Base-by-base conservation (phyloP, 2,113 vertebrate genomes). In the Charadrius vociferus region DNA sequence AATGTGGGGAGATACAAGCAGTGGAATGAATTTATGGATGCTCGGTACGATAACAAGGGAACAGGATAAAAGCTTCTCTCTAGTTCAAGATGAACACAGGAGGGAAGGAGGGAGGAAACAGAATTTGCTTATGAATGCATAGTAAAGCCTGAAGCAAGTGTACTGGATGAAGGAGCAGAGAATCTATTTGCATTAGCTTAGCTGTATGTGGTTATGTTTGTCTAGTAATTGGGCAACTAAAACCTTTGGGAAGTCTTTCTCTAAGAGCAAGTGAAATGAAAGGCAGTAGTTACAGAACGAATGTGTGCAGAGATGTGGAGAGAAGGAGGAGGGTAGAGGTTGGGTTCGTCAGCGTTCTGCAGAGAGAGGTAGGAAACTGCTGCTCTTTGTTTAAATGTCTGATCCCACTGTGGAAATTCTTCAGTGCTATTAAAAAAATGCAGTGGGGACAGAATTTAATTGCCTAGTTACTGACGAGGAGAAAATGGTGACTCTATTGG, bases 161-260 rank as follows among this genome's bases (percentile, higher is more conserved):
- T 62, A 62, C 53, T 89, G 78, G 58, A 67, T 78, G 89, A 86
- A 82, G 74, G 75, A 95, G 65, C 45, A 88, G 67, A 55, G 74
- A 94, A 93, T 82, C 50, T 88, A 58, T 97, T 95, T 94, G 87
- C 94, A 95, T 86, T 93, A 93, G 34, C 66, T 95, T 72, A 95
- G 47, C 95, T 90, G 59, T 83, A 66, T 95, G 74, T 81, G 66
- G 89, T 94, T 95, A n/a, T 93, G 88, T 95, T 91, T 95, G 71
- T 91, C 62, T 83, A 39, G 74, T 66, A 95, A 88, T 78, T 95
- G 89, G 68, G 56, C 55, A 92, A 85, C 81, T 78, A 87, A 96
- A 90, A 66, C 81, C 85, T 90, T 65, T 72, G 65, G 70, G 77
- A 91, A 68, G 36, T 58, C 81, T 92, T 84, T 95, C 81, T 62